These are phyloP conservation scores for Leucoraja ocellata DNA, from an alignment of 2,797 vertebrate species.

Conservation along the genomic window DNA sequence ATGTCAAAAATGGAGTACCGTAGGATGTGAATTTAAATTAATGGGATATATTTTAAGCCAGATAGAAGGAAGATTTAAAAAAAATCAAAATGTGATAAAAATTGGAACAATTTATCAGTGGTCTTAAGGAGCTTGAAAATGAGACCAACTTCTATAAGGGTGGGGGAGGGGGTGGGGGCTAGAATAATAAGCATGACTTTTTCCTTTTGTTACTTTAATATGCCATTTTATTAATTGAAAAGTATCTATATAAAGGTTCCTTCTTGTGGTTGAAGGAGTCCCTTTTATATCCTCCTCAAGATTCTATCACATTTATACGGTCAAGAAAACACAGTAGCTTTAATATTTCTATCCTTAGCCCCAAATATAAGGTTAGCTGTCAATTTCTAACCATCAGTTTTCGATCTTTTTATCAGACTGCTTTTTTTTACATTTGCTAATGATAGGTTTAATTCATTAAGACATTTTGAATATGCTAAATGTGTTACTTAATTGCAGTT, in stretches of 20 bases:
- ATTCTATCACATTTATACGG: not conserved
- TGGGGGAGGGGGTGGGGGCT: not conserved
- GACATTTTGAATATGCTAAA: not conserved
- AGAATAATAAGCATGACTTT: not conserved
- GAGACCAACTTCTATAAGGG: not conserved
- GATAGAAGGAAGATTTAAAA: no score
- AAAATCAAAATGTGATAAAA: not conserved
- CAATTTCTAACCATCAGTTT: not conserved
- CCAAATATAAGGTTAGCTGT: not conserved
- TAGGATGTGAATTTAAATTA: constrained; percentile 11
- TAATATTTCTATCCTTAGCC: not conserved
- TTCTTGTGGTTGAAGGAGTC: not conserved
- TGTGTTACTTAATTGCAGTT: not conserved
- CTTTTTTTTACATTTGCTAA: not conserved
- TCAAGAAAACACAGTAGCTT: not conserved
- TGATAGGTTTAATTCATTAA: not conserved
- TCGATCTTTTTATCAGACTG: not conserved
- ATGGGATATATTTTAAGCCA: not conserved
- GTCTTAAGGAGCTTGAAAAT: not conserved
- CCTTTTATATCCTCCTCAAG: not conserved
- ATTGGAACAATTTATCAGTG: constrained; percentile 4
- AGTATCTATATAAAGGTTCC: not conserved
- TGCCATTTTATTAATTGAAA: not conserved
- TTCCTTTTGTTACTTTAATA: not conserved
- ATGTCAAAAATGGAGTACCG: not conserved